These are phyloP conservation scores for Distichodus sexfasciatus DNA, from an alignment of 2,797 vertebrate genomes.

Conservation along the genomic window DNA sequence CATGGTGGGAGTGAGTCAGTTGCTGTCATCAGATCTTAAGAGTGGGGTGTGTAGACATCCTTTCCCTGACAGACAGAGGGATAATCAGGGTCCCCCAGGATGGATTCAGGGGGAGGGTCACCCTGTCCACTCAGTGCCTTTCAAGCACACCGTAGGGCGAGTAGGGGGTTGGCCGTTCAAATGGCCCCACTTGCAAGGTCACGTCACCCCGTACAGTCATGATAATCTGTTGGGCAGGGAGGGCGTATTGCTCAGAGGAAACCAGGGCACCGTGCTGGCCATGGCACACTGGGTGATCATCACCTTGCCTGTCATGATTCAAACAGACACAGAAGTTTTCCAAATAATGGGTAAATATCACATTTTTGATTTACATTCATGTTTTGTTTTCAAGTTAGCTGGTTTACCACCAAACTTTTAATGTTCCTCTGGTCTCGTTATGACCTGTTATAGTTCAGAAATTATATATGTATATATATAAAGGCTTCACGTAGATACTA, in stretches of 20 bases:
- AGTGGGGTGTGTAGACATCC: slow-evolving; percentile 2
- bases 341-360: not conserved
- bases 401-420: not conserved
- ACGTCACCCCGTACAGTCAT: slow-evolving; percentile 16
- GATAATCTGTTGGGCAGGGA: slow-evolving; percentile 19
- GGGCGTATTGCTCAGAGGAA: slow-evolving; percentile 31
- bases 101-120: slow-evolving; percentile 6
- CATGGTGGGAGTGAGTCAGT: slow-evolving; percentile 14
- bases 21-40: slow-evolving; percentile 34
- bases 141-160: slow-evolving; percentile 2
- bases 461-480: not conserved
- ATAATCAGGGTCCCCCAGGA: slow-evolving; percentile 21
- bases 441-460: not conserved
- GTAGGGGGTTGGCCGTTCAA: slow-evolving; percentile 23
- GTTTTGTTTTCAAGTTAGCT: not conserved
- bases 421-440: not conserved
- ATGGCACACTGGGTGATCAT: slow-evolving; percentile 6
- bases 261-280: slow-evolving; percentile 20
- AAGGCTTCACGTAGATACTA: not conserved
- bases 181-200: slow-evolving; percentile 42
- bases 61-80: slow-evolving; percentile 39
- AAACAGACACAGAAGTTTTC: not conserved
- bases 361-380: not conserved
- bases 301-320: not conserved
- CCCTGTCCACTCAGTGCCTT: slow-evolving; percentile 11